Evolutionary conservation across 2,888 invertebrate species (phyloP), one percentile per base, ranked within the genome.

Genomic region (Mamestra brassicae): DNA sequence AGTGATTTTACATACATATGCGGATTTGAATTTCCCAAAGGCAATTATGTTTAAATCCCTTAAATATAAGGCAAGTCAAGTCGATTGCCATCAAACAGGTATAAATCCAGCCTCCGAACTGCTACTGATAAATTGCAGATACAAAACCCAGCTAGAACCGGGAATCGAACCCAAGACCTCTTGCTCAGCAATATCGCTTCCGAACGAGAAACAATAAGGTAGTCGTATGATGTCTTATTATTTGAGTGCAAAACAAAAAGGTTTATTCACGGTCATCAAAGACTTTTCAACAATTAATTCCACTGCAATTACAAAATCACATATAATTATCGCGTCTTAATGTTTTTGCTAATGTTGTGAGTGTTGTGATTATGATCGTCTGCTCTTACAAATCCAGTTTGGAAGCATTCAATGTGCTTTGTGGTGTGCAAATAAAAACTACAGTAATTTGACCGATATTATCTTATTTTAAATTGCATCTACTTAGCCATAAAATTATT

Each of bases 291-390:
- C 3, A 2, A 52, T 42, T 57, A 4, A 34, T 13, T 52, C 11
- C 42, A 57, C 26, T 71, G 10, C 38, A 64, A 42, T 70, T 42
- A 34, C 26, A 64, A 8, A 60, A 68, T n/a, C 15, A 60, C 15
- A 26, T 13, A 50, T 2, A 13, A 10, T 11, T 15, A 15, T 10
- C 7, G 17, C 34, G 17, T 45, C 17, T 17, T 8, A 58, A 60
- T 36, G 34, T 58, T 68, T 65, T 47, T 60, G 5, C 36, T 57
- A 47, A 17, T 64, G 17, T 54, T 54, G 66, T 66, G 52, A 34
- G 26, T 26, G 26, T 26, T 26, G 26, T 26, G 26, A 26, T 34
- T 52, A 42, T 42, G 8, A 42, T 42, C 34, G 34, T 65, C 52
- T 65, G 54, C 34, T 34, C 5, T 34, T 10, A 54, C 54, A 71